Evolutionary conservation across 2,113 vertebrate genomes (phyloP), one percentile per base, ranked within the genome.

Genomic region (Perca flavescens): DNA sequence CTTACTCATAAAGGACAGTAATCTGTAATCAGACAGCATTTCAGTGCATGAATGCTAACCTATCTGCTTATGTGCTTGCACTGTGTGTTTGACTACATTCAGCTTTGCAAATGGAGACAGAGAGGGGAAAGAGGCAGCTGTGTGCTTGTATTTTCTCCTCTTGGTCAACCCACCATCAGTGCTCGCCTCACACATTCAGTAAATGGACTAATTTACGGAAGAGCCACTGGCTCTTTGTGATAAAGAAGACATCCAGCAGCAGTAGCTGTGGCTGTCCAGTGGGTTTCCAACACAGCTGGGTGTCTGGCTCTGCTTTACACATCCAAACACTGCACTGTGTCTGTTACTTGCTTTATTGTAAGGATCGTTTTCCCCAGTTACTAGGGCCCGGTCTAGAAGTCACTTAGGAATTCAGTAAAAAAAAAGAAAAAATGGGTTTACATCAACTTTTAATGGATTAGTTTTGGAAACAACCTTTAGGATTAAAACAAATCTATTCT

Each of bases 251-350:
- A 34, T 67, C 60, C 62, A 90, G 82, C 77, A 82, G 81, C 78
- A 73, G 84, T 66, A 56, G 74, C 64, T 43, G 74, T 5, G 56
- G 66, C 72, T 79, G 76, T 80, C 13, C 83, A 77, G 73, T 67
- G 61, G 81, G 78, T 17, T 11, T 77, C 75, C 31, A 69, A 61
- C 88, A 87, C 91, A 93, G 91, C 91, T 90, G 89, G 86, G 77
- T n/a, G 77, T 85, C 88, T 84, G 88, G 80, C 77, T 74, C 64
- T 12, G 70, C 56, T 77, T 72, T 56, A 52, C 66, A 82, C 71
- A 72, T 57, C n/a, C 67, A 67, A 43, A 82, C 80, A 82, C 77
- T 79, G 31, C 66, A 57, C 80, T 73, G 60, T 82, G 69, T 85
- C 82, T 82, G 36, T 43, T 11, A 25, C 76, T 75, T 5, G 46